Percentiles rank a stretch among this genome's conserved stretches.
phyloP scores from a whole-genome alignment of 2,113 vertebrate genomes.

The Microtus oregoni region DNA sequence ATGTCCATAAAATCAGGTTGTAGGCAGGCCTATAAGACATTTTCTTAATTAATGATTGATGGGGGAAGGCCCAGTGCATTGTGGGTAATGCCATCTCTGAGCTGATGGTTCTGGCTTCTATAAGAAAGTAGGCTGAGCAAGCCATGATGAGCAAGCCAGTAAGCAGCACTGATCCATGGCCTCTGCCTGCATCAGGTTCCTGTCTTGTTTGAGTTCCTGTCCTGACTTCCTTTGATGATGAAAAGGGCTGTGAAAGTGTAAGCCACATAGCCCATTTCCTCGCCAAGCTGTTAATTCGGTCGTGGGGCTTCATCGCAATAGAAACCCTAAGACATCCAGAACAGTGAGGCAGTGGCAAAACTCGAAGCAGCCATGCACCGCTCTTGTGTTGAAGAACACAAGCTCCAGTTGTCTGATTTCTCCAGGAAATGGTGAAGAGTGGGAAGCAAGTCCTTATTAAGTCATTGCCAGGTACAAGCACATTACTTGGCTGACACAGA shows the following conservation, averaged over 20 bases:
- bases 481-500: neutral
- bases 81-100: neutral
- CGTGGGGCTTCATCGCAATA: neutral
- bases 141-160: neutral
- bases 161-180: neutral
- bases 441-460: neutral
- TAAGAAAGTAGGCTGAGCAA: neutral
- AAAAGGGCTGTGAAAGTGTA: neutral
- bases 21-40: neutral
- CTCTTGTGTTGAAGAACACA: neutral
- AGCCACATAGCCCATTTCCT: neutral
- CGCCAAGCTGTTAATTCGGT: neutral
- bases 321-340: neutral
- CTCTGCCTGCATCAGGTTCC: neutral
- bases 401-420: neutral
- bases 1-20: neutral
- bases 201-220: neutral
- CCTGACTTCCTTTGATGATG: neutral
- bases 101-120: neutral
- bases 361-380: neutral
- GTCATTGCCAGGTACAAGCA: neutral
- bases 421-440: neutral
- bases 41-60: neutral
- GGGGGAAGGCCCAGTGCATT: neutral
- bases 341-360: neutral